Base-by-base conservation (phyloP, 2,888 invertebrate genomes). In the Trissonchulus sp. region DNA sequence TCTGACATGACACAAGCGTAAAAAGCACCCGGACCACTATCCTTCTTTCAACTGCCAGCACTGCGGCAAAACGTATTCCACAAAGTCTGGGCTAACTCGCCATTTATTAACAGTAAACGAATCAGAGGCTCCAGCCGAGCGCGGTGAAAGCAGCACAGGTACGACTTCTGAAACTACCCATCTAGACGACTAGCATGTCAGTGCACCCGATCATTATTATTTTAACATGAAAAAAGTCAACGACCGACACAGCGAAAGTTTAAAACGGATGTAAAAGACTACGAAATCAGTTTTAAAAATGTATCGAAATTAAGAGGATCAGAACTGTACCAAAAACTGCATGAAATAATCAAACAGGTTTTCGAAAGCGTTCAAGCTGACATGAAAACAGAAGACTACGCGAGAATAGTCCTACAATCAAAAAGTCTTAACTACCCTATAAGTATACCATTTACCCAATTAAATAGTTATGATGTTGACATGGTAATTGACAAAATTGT, bases 401-500 rank as follows among this genome's bases (percentile, higher is more conserved):
- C 34, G 15, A 8, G 65, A 65, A 3, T 65, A 15, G 65, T 65
- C 31, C 28, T 65, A 18, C 65, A 65, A 65, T 31, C 15, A 15
- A 8, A 8, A 3, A 65, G n/a, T 65, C 34, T 65, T 31, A 8
- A 65, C 31, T 65, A 65, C 34, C 65, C 65, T 18, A 65, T 65
- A 31, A 65, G 65, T 65, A 65, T 65, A 31, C 65, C 65, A 8
- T 65, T 31, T 34, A 65, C 34, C 65, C 28, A 65, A n/a, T 8
- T 65, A 34, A 34, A 65, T 3, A 8, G 34, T 3, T 65, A 31
- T 65, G 28, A 30, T 15, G 15, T 65, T 15, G 65, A 65, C 15
- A 65, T 65, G 34, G 65, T 65, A 65, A 31, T 65, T 31, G 31
- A 30, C n/a, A 65, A 65, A 65, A 65, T 65, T 15, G 65, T 31